Percentiles rank a stretch among this genome's conserved stretches.
Evolutionary conservation across 1,140 invertebrate genomes (phyloP).

Genomic region (Papilio xuthus): DNA sequence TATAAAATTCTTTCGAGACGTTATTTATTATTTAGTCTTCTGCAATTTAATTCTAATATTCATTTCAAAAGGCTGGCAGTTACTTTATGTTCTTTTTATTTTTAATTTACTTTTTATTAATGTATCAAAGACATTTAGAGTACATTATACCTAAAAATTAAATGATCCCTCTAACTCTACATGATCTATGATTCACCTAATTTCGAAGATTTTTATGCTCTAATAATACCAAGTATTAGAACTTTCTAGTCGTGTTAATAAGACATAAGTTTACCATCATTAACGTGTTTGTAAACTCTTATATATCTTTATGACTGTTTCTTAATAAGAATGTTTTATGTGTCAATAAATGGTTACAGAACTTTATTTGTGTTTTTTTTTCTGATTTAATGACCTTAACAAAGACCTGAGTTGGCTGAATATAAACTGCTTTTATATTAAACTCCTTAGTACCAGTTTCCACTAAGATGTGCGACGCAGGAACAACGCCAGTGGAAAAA

Average conservation of each 20-base stretch:
- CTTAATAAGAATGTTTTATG: conserved; percentile 54
- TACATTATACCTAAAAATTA: neutral
- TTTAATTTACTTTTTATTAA: too few relatives aligned
- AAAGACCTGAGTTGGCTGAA: too few relatives aligned
- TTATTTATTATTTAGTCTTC: neutral
- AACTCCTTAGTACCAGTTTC: too few relatives aligned
- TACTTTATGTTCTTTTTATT: neutral
- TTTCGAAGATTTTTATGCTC: neutral
- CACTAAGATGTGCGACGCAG: too few relatives aligned
- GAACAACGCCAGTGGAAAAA: too few relatives aligned
- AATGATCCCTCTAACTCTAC: neutral
- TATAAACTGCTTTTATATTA: too few relatives aligned
- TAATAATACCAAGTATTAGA: conserved; percentile 13
- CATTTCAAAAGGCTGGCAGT: conserved; percentile 19
- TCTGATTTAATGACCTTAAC: neutral
- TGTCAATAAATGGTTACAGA: conserved; percentile 52
- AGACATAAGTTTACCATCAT: conserved; percentile 74
- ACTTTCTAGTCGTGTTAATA: neutral
- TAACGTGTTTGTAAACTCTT: conserved; percentile 40
- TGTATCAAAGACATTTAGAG: neutral
- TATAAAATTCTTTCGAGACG: conserved; percentile 16
- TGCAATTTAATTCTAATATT: neutral
- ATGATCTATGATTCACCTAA: neutral
- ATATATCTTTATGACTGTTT: conserved; percentile 52
- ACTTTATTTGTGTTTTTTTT: conserved; percentile 5